These are phyloP conservation scores for Campylorhamphus procurvoides DNA, from an alignment of 2,113 vertebrate genomes.

Conservation along the genomic window DNA sequence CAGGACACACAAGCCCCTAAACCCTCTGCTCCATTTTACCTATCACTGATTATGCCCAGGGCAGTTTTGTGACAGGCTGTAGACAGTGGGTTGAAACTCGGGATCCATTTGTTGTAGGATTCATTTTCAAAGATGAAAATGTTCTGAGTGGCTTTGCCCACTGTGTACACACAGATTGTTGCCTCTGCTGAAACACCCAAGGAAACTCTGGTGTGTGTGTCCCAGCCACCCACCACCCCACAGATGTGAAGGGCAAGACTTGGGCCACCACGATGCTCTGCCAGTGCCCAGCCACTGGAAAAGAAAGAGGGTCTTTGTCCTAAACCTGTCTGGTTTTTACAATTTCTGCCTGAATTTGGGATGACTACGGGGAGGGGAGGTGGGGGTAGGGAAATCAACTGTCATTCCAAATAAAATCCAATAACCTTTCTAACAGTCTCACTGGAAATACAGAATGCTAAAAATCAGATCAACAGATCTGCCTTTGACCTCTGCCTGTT, in stretches of 20 bases:
- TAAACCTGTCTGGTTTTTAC: not conserved
- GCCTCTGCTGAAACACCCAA: not conserved
- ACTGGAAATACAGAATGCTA: not conserved
- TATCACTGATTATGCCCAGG: not conserved
- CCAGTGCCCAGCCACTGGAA: not conserved
- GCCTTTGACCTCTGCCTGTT: not conserved
- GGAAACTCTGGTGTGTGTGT: not conserved
- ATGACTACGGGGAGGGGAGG: fast-evolving
- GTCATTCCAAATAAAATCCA: not conserved
- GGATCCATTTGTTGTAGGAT: fast-evolving
- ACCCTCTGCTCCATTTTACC: fast-evolving
- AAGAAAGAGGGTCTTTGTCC: not conserved
- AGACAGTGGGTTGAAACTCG: fast-evolving
- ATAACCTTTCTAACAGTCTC: not conserved
- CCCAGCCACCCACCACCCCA: fast-evolving
- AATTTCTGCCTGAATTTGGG: not conserved
- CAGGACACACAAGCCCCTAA: fast-evolving
- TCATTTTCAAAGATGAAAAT: not conserved
- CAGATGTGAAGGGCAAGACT: fast-evolving
- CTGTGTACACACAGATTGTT: fast-evolving
- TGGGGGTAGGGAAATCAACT: no score
- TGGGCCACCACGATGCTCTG: not conserved
- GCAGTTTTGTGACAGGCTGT: not conserved
- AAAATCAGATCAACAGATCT: not conserved
- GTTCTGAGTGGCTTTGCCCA: not conserved